phyloP scores from a whole-genome alignment of 2,113 vertebrate species.

The Micromys minutus region DNA sequence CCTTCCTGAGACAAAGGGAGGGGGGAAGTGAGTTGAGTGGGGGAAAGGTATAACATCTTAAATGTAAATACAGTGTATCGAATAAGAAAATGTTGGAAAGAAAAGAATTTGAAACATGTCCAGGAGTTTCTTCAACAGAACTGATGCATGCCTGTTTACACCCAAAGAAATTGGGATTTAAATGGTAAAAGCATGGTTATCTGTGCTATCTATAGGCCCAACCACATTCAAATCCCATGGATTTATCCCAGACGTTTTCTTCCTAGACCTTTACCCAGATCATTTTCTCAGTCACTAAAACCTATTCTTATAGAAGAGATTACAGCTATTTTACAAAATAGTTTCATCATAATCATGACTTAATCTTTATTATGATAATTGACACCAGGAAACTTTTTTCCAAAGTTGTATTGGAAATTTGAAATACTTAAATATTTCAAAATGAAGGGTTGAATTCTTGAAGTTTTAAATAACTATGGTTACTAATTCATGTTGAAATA shows the following conservation, averaged over 20 bases:
- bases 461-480: background rate
- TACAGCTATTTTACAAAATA: background rate
- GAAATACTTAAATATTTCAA: background rate
- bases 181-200: background rate
- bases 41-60: too few relatives aligned
- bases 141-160: background rate
- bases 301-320: background rate
- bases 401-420: background rate
- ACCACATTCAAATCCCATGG: background rate
- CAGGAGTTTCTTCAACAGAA: background rate
- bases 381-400: background rate
- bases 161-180: background rate
- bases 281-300: background rate
- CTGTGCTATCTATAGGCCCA: background rate
- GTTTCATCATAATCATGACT: background rate
- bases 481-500: background rate
- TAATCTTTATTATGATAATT: background rate
- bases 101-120: too few relatives aligned
- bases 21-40: too few relatives aligned
- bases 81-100: too few relatives aligned
- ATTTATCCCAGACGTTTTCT: background rate
- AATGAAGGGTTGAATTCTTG: background rate
- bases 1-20: too few relatives aligned
- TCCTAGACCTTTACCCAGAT: background rate
- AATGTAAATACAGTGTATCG: too few relatives aligned